Percentiles rank a stretch among this genome's conserved stretches.
Evolutionary conservation across 2,797 vertebrate genomes (phyloP).

Genomic region (Streptopelia turtur): DNA sequence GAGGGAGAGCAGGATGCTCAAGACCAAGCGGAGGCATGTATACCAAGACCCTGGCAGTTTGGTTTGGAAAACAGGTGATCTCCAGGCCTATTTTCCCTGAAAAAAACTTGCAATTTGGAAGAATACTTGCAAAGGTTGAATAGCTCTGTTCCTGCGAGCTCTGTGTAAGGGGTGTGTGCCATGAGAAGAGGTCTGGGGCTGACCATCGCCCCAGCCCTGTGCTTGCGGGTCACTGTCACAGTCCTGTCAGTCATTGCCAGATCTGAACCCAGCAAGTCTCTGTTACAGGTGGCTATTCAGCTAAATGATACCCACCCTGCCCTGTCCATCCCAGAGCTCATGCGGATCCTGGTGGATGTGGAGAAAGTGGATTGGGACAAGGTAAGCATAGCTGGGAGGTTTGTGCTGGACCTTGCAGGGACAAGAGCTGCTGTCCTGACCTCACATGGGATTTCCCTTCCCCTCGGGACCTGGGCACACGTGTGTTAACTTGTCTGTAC

Average conservation of each 20-base stretch:
- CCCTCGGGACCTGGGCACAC: accelerated
- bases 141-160: background rate
- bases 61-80: background rate
- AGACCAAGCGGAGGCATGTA: background rate
- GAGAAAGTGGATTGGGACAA: slow-evolving; percentile 91
- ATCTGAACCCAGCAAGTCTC: background rate
- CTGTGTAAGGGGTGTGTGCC: background rate
- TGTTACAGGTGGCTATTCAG: slow-evolving; percentile 93
- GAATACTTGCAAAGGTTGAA: background rate
- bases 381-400: slow-evolving; percentile 73
- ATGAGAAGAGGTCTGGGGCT: background rate
- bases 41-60: background rate
- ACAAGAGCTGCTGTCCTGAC: background rate
- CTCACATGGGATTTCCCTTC: background rate
- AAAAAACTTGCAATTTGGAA: background rate
- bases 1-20: background rate
- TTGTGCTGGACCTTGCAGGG: accelerated
- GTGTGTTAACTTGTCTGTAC: background rate
- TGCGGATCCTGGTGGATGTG: slow-evolving; percentile 93
- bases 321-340: slow-evolving; percentile 95
- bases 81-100: accelerated
- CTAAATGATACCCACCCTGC: slow-evolving; percentile 98
- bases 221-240: background rate
- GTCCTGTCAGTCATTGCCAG: background rate
- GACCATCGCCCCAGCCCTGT: accelerated